Evolutionary conservation across 2,888 invertebrate genomes (phyloP), one percentile per base, ranked within the genome.

Genomic region (Ennomos quercinarius): DNA sequence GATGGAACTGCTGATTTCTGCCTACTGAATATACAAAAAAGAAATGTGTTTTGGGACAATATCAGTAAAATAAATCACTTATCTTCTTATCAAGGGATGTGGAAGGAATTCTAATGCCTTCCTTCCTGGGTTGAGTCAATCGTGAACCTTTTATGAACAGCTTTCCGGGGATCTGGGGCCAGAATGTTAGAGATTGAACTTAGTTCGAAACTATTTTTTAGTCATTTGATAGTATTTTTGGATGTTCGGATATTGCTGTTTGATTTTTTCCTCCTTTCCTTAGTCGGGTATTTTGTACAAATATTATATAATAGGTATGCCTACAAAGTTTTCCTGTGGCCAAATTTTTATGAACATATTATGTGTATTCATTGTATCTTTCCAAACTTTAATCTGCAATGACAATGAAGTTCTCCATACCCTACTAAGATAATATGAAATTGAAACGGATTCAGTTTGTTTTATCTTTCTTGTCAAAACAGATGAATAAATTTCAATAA

Each of bases 21-120:
- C 59, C 57, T 51, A 63, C 64, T 63, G 64, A 63, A 68, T 63
- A 61, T 50, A 54, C 57, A 55, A 66, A 59, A 60, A 52, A 58
- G 54, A 58, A 62, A 64, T 64, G 57, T 63, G 63, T 59, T 67
- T 54, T 55, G 44, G 56, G 57, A 64, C 62, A 64, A 66, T 66
- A 64, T 68, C 64, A 48, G 63, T 55, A 54, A 63, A 58, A 66
- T 66, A 68, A 68, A 68, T 68, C 68, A 68, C 64, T 68, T 68
- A 68, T 68, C 64, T 59, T 45, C 45, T 43, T 47, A 68, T 68
- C 53, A 54, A 43, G 57, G 59, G 61, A 61, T 51, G 63, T 56
- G 63, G 46, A 57, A 56, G 9, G 64, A 68, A 59, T 66, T 61
- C 53, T 66, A 66, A 68, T 66, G 66, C 40, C 41, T 61, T 49